Evolutionary conservation across 2,113 vertebrate species (phyloP).

Genomic region (Cyrtonyx montezumae): DNA sequence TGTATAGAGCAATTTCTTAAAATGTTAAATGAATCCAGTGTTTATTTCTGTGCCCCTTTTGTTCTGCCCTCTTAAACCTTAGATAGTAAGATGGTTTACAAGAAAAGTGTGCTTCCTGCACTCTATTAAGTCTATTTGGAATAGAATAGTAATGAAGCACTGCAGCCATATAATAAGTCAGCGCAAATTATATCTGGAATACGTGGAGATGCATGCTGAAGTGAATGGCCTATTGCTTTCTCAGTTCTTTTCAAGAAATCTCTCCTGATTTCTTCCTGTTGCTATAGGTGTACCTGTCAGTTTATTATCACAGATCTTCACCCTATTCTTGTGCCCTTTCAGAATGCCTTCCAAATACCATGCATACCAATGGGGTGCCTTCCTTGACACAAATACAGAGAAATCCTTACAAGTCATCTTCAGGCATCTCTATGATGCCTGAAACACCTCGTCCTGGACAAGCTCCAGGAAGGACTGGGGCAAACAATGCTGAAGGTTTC

Average conservation of each 20-base stretch:
- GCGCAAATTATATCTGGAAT: neutral
- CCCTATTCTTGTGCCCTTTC: neutral
- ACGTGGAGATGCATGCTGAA: neutral
- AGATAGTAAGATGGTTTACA: neutral
- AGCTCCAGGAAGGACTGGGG: neutral
- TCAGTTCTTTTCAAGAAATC: neutral
- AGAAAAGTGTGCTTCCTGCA: neutral
- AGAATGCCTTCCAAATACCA: neutral
- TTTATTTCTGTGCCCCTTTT: neutral
- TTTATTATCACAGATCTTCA: neutral
- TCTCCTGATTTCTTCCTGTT: neutral
- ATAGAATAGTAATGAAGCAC: neutral
- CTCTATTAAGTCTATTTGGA: neutral
- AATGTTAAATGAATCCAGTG: neutral
- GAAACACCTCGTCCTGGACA: neutral
- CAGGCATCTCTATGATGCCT: neutral
- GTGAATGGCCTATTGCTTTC: neutral
- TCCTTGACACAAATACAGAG: neutral
- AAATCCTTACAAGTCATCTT: neutral
- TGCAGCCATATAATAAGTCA: neutral
- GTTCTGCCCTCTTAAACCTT: neutral
- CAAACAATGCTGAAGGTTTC: neutral
- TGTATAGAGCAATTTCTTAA: neutral
- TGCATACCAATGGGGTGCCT: neutral
- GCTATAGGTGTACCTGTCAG: neutral